Percentiles rank a stretch among this genome's conserved stretches.
phyloP scores from a whole-genome alignment of 2,797 vertebrate genomes.

The Acanthurus leucopareius region DNA sequence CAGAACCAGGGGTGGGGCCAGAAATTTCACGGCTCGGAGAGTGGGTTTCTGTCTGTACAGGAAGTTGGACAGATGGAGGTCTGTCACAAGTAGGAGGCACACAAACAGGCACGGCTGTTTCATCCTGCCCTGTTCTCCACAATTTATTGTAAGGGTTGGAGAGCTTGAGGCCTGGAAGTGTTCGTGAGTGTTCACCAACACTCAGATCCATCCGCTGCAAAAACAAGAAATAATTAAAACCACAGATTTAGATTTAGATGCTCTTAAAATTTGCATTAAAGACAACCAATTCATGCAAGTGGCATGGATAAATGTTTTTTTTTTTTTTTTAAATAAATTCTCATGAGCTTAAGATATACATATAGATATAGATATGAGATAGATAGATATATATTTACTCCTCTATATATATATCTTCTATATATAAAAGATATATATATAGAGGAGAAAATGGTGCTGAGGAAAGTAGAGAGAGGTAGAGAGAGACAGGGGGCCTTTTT shows the following conservation, averaged over 20 bases:
- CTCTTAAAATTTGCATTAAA: background rate
- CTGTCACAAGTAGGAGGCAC: conserved; percentile 81
- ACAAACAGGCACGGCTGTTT: conserved; percentile 82
- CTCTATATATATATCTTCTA: too few relatives aligned
- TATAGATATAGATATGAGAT: too few relatives aligned
- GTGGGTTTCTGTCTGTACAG: conserved; percentile 62
- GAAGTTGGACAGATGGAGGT: conserved; percentile 76
- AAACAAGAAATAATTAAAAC: conserved; percentile 3
- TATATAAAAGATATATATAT: too few relatives aligned
- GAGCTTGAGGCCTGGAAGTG: conserved; percentile 88
- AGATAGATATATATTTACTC: too few relatives aligned
- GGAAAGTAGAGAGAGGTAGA: too few relatives aligned
- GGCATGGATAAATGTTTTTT: background rate
- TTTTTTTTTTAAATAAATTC: too few relatives aligned
- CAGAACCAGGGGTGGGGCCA: conserved; percentile 10
- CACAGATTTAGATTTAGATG: too few relatives aligned
- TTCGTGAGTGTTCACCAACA: conserved; percentile 85
- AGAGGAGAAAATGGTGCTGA: too few relatives aligned
- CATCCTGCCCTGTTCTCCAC: conserved; percentile 88
- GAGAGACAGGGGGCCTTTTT: too few relatives aligned
- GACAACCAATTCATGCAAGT: background rate
- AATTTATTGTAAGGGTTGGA: conserved; percentile 91
- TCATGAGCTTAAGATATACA: too few relatives aligned
- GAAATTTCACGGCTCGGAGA: conserved; percentile 77
- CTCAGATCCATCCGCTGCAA: conserved; percentile 91